Percentiles rank a stretch among this genome's conserved stretches.
Conservation (phyloP, 2,113 vertebrate species). For the Noturus placidus region DNA sequence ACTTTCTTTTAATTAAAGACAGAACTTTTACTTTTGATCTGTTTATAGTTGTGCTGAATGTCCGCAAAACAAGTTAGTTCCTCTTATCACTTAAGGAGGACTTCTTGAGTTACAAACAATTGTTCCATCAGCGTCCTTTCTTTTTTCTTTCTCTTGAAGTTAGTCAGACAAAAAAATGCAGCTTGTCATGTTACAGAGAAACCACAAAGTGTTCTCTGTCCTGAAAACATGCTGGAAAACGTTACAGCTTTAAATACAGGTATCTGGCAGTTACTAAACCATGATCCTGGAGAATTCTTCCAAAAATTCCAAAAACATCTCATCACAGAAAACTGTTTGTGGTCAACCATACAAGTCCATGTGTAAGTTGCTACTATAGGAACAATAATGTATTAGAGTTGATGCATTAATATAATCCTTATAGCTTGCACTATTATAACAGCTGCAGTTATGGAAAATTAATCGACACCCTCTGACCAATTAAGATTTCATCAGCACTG, state of each 20-base stretch:
- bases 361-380: background rate
- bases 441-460: background rate
- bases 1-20: background rate
- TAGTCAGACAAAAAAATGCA: background rate
- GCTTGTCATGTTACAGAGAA: background rate
- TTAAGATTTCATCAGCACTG: background rate
- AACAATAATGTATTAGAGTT: background rate
- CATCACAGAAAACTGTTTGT: background rate
- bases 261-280: background rate
- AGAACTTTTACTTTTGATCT: background rate
- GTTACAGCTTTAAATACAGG: background rate
- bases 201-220: background rate
- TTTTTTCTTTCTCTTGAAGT: background rate
- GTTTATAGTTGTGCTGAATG: background rate
- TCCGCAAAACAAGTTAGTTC: background rate
- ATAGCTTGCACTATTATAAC: background rate
- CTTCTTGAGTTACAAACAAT: background rate
- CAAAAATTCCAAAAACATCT: background rate
- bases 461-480: background rate
- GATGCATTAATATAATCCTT: background rate
- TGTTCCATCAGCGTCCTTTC: background rate
- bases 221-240: background rate
- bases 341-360: background rate
- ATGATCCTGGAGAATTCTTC: background rate
- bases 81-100: background rate